Conservation (phyloP, 2,888 invertebrate species). For the Meandrusa payeni region DNA sequence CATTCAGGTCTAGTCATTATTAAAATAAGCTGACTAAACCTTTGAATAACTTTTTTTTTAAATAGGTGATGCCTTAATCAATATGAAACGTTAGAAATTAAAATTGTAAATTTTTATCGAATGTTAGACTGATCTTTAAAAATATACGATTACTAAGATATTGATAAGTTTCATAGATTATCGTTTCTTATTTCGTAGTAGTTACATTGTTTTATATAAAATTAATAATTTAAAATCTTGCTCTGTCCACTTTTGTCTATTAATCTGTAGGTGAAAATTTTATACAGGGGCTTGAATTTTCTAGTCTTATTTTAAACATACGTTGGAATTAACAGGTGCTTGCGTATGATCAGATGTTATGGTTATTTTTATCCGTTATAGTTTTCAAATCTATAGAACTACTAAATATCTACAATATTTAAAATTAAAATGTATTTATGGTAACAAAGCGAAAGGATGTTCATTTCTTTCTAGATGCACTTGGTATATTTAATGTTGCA, state of each 20-base stretch:
- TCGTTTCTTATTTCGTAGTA: slow-evolving; percentile 50
- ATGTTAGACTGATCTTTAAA: slow-evolving; percentile 80
- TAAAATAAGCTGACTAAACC: slow-evolving; percentile 11
- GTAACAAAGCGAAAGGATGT: slow-evolving; percentile 6
- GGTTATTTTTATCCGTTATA: slow-evolving; percentile 5
- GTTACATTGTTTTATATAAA: slow-evolving; percentile 46
- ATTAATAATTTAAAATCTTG: slow-evolving; percentile 43
- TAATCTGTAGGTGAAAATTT: slow-evolving; percentile 53
- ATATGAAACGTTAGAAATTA: slow-evolving; percentile 48
- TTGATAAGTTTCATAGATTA: slow-evolving; percentile 62
- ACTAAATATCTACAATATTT: slow-evolving; percentile 1
- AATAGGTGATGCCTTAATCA: slow-evolving; percentile 57
- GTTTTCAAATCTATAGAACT: background rate
- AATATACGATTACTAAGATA: slow-evolving; percentile 65
- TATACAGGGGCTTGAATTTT: slow-evolving; percentile 60
- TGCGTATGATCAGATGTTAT: background rate
- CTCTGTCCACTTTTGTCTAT: slow-evolving; percentile 64
- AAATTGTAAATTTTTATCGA: slow-evolving; percentile 74
- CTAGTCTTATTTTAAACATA: slow-evolving; percentile 36
- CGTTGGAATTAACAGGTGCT: slow-evolving; percentile 1
- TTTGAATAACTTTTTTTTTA: slow-evolving; percentile 9
- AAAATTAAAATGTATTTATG: slow-evolving; percentile 6
- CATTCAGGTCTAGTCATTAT: slow-evolving; percentile 5
- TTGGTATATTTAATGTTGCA: background rate
- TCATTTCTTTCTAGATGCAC: slow-evolving; percentile 5